A percentile compares a stretch with the other conserved stretches of the same genome.
These are phyloP conservation scores for Alcedo atthis DNA, from an alignment of 2,797 vertebrate species.

Conservation along the genomic window DNA sequence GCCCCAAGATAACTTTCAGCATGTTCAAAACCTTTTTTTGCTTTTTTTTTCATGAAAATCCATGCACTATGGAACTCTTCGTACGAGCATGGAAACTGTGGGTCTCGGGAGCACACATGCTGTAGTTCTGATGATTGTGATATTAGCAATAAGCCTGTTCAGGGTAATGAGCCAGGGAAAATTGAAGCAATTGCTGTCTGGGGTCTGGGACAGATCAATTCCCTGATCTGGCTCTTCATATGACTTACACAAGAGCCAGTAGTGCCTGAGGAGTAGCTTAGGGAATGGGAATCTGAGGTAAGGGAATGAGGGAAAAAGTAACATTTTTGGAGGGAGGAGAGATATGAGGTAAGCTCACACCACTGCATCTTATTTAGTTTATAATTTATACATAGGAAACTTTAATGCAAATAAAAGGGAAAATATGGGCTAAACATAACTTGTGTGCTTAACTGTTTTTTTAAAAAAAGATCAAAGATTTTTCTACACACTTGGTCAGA, in stretches of 20 bases:
- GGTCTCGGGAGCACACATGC: accelerated
- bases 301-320: neutral
- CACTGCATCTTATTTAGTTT: neutral
- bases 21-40: neutral
- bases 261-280: neutral
- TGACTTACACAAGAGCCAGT: neutral
- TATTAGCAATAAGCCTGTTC: neutral
- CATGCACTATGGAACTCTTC: neutral
- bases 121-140: neutral
- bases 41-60: neutral
- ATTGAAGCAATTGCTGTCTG: neutral
- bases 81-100: neutral
- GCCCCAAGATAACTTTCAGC: neutral
- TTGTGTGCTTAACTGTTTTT: neutral
- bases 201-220: neutral
- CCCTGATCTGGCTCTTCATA: neutral
- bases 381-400: neutral
- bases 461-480: neutral
- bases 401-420: neutral
- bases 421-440: neutral
- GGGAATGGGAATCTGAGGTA: neutral
- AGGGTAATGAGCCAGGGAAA: neutral
- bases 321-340: neutral
- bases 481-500: neutral
- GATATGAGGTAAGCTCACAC: accelerated